Conservation (phyloP, 2,797 vertebrate species). For the Pachyuromys duprasi region DNA sequence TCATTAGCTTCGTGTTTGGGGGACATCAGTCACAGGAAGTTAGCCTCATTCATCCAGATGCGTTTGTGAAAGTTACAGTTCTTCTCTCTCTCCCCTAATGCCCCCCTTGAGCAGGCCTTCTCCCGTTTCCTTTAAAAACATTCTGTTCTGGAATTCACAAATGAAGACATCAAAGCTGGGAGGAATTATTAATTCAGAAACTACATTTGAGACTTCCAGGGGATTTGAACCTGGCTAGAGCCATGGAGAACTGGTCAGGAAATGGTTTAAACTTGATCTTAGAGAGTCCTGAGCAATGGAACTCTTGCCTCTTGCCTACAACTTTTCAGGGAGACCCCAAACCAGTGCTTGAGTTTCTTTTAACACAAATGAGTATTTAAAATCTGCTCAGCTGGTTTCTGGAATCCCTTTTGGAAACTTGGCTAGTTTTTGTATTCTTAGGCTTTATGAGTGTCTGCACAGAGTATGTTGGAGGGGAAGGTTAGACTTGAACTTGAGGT, state of each 20-base stretch:
- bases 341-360: constrained; percentile 72
- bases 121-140: constrained; percentile 76
- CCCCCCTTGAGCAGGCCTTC: constrained; percentile 70
- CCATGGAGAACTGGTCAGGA: constrained; percentile 72
- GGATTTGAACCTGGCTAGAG: constrained; percentile 73
- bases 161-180: constrained; percentile 78
- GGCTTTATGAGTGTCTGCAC: constrained; percentile 32
- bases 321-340: constrained; percentile 66
- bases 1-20: constrained; percentile 87
- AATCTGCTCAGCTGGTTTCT: constrained; percentile 54
- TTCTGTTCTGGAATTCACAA: constrained; percentile 75
- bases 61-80: constrained; percentile 74
- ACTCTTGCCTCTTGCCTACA: constrained; percentile 76
- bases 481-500: constrained; percentile 29
- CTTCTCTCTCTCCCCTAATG: constrained; percentile 52
- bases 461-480: constrained; percentile 53
- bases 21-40: constrained; percentile 86
- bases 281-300: constrained; percentile 70
- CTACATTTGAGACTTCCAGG: constrained; percentile 73
- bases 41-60: constrained; percentile 80
- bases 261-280: constrained; percentile 82
- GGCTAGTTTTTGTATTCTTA: constrained; percentile 53
- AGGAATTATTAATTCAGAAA: constrained; percentile 78
- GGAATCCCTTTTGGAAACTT: constrained; percentile 55
- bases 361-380: constrained; percentile 52